A percentile compares a stretch with the other conserved stretches of the same genome.
Conservation (phyloP, 2,113 vertebrate species). For the Elephas maximus region DNA sequence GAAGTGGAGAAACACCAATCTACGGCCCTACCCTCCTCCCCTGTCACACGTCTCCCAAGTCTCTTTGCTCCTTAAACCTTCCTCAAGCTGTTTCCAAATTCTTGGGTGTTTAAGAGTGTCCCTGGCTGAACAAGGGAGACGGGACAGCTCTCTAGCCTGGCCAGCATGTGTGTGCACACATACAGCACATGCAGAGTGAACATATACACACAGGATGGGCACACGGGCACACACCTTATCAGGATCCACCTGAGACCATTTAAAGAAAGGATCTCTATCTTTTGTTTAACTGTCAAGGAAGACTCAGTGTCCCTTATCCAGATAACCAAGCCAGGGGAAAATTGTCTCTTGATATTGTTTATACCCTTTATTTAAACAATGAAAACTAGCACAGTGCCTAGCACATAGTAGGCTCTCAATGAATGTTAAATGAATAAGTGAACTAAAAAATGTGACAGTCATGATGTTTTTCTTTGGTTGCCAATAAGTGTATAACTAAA, state of each 20-base stretch:
- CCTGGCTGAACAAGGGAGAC: background rate
- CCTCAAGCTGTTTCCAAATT: background rate
- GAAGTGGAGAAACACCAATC: background rate
- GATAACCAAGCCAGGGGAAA: constrained; percentile 12
- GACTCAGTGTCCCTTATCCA: background rate
- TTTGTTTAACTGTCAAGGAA: background rate
- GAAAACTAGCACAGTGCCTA: background rate
- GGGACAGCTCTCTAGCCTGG: background rate
- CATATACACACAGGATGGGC: background rate
- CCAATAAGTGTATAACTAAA: background rate
- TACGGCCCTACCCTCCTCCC: background rate
- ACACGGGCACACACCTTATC: background rate
- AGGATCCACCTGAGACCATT: background rate
- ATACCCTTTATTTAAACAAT: background rate
- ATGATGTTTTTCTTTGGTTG: background rate
- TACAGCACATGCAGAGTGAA: background rate
- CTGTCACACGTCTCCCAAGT: background rate
- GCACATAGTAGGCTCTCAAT: background rate
- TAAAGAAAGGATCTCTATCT: constrained; percentile 7
- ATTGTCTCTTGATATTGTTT: background rate
- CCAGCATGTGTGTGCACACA: background rate
- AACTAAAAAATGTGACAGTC: background rate
- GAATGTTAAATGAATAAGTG: constrained; percentile 5
- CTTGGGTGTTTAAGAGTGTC: background rate
- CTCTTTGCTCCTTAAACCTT: background rate